Evolutionary conservation across 2,113 vertebrate species (phyloP).

Genomic region (Vulpes lagopus): DNA sequence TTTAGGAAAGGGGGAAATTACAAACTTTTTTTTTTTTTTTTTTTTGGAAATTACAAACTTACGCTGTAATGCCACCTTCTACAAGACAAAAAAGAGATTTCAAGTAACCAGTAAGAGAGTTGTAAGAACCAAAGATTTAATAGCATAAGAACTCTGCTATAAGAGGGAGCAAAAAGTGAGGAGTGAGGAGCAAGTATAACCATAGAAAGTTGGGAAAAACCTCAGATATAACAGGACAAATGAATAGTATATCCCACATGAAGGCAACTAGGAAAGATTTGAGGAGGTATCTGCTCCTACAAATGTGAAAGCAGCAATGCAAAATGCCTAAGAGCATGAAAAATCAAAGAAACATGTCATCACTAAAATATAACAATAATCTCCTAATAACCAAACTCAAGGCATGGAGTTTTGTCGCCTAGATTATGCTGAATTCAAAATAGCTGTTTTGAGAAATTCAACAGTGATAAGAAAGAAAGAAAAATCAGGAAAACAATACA

Average conservation of each 20-base stretch:
- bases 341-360: not conserved
- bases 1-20: not conserved
- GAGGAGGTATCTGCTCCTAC: not conserved
- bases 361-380: not conserved
- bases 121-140: not conserved
- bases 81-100: not conserved
- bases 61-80: not conserved
- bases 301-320: not conserved
- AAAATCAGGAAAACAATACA: not conserved
- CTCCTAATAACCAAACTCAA: not conserved
- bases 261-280: not conserved
- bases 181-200: not conserved
- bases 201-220: not conserved
- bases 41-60: not conserved
- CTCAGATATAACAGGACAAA: too few relatives aligned
- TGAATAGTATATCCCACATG: not conserved
- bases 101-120: not conserved
- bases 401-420: not conserved
- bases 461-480: not conserved
- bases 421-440: not conserved
- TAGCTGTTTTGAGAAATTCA: not conserved
- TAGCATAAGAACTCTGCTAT: not conserved
- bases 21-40: not conserved
- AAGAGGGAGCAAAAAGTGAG: not conserved
- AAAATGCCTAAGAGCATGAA: not conserved